Evolutionary conservation across 2,797 vertebrate species (phyloP), one percentile per base, ranked within the genome.

Genomic region (Premnoplex brunnescens): DNA sequence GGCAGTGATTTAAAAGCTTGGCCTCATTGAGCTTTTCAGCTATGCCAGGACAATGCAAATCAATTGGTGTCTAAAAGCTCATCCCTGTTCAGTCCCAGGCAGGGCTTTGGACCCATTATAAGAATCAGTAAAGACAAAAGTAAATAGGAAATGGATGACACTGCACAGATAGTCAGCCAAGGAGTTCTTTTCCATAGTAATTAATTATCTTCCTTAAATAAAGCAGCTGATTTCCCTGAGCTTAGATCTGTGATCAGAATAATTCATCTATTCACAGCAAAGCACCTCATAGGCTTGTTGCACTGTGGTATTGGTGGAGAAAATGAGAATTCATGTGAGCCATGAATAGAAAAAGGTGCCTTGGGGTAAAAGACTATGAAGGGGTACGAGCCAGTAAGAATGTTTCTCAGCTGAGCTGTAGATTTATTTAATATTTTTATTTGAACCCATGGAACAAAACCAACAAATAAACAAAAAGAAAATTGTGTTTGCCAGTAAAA

Each of bases 21-120:
- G 11, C 36, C 12, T 64, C 3, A 0, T 2, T 80, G 39, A 17
- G 66, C 7, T 0, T 77, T 1, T 80, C 21, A 63, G 15, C 23
- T 44, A 17, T n/a, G 8, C 32, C 77, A 87, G 37, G 63, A 55
- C 26, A 19, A 16, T 23, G 27, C 13, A 63, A 69, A 91, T 62
- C 46, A 73, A 1, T 56, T 44, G 16, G 14, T 41, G 41, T 54
- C 5, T 19, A n/a, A 49, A 68, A 56, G 20, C 6, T 37, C 16
- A 58, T 6, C 8, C 20, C 21, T n/a, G 41, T 26, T 59, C 23
- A 37, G 34, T 22, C 30, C 30, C 55, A 92, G 34, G 14, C 14
- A 75, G 46, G 9, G 12, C 9, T 91, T 68, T 64, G 17, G 4
- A 55, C 8, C 4, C 26, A 8, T 44, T 72, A 3, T 20, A 62